These are phyloP conservation scores for Hippocampus mohnikei DNA, from an alignment of 2,113 vertebrate genomes.

Conservation along the genomic window DNA sequence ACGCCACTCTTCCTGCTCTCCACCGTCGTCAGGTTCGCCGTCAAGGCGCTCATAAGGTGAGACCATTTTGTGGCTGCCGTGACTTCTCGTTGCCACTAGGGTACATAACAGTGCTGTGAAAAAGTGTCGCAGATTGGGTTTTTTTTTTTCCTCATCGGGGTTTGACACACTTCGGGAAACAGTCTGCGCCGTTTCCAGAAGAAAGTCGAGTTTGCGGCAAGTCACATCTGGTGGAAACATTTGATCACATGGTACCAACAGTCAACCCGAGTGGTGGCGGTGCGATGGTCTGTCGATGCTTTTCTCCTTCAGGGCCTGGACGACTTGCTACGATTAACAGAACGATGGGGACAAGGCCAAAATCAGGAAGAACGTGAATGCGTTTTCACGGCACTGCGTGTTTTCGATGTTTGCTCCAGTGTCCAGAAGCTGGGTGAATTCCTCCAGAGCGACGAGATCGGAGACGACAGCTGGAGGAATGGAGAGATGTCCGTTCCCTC, in stretches of 20 bases:
- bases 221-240: no score
- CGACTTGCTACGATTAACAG: neutral
- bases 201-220: no score
- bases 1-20: conserved; percentile 94
- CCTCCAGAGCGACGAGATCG: conserved; percentile 94
- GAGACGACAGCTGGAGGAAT: conserved; percentile 88
- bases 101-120: no score
- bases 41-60: conserved; percentile 93
- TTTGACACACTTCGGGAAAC: no score
- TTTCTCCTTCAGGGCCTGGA: neutral
- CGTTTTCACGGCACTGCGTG: conserved; percentile 10
- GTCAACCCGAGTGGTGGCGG: neutral
- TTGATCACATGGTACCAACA: neutral
- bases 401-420: conserved; percentile 57
- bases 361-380: neutral
- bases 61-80: neutral
- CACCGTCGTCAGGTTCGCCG: conserved; percentile 93
- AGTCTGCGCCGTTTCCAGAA: no score
- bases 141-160: no score
- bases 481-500: conserved; percentile 78
- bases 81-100: neutral
- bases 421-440: conserved; percentile 96
- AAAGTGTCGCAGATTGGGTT: no score
- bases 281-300: neutral
- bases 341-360: no score